phyloP scores from a whole-genome alignment of 2,113 vertebrate genomes.

The Engraulis encrasicolus region DNA sequence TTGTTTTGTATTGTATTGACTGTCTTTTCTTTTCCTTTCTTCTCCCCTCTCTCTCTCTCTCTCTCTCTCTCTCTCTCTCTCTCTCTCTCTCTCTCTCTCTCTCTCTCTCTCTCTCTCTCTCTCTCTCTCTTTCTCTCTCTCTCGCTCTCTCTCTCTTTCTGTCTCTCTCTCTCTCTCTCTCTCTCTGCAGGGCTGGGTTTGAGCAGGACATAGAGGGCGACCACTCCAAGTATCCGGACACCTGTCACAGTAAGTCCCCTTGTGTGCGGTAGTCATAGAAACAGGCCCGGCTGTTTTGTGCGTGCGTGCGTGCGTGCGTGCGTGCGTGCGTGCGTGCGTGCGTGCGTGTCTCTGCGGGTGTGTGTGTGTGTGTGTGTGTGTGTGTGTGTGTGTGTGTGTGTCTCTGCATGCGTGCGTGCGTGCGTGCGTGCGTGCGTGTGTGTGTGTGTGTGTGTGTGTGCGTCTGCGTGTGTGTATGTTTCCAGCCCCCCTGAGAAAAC shows the following conservation, averaged over 20 bases:
- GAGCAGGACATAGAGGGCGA: constrained; percentile 65
- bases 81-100: constrained; percentile 3
- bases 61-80: neutral
- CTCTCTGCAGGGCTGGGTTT: constrained; percentile 62
- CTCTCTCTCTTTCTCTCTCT: neutral
- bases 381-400: constrained; percentile 7
- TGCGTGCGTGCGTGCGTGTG: neutral
- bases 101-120: neutral
- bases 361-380: constrained; percentile 5
- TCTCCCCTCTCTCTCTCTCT: neutral
- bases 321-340: neutral
- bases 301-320: neutral
- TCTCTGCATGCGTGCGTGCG: too few relatives aligned
- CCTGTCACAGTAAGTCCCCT: constrained; percentile 69
- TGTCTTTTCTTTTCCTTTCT: too few relatives aligned
- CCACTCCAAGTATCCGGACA: constrained; percentile 37
- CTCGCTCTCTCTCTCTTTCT: neutral
- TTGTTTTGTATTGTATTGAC: neutral
- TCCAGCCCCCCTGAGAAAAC: neutral
- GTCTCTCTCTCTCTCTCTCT: neutral
- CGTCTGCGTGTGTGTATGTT: neutral
- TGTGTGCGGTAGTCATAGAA: neutral
- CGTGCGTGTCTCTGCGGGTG: neutral
- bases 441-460: neutral
- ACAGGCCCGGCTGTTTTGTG: neutral